Evolutionary conservation across 2,113 vertebrate genomes (phyloP).

Genomic region (Pseudopipra pipra): DNA sequence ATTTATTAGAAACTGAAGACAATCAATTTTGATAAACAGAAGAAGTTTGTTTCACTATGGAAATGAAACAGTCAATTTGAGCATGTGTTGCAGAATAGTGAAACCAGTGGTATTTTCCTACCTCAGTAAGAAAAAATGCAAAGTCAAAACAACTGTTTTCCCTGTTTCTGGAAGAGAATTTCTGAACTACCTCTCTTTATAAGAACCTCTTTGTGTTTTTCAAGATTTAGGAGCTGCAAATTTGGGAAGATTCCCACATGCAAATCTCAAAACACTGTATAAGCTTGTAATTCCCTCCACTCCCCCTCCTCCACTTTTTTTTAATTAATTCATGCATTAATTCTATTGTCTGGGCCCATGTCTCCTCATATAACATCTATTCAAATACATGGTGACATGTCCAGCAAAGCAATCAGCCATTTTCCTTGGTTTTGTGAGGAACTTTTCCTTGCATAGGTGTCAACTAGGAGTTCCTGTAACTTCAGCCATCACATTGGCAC

Average conservation of each 20-base stretch:
- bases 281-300: background rate
- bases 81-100: background rate
- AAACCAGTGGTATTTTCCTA: background rate
- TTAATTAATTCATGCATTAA: background rate
- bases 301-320: fast-evolving
- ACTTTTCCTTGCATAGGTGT: background rate
- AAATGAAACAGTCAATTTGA: background rate
- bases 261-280: background rate
- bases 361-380: background rate
- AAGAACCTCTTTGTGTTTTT: background rate
- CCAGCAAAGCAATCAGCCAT: background rate
- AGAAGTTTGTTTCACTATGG: background rate
- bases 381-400: background rate
- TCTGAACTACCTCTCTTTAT: background rate
- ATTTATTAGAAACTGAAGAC: background rate
- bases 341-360: background rate
- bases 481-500: background rate
- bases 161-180: background rate
- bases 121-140: background rate
- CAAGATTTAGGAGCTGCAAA: background rate
- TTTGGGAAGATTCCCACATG: background rate
- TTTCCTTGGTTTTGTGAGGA: background rate
- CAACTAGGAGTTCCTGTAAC: background rate
- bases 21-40: background rate
- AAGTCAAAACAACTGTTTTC: background rate